Evolutionary conservation across 2,113 vertebrate genomes (phyloP).

Genomic region (Limnothrissa miodon): DNA sequence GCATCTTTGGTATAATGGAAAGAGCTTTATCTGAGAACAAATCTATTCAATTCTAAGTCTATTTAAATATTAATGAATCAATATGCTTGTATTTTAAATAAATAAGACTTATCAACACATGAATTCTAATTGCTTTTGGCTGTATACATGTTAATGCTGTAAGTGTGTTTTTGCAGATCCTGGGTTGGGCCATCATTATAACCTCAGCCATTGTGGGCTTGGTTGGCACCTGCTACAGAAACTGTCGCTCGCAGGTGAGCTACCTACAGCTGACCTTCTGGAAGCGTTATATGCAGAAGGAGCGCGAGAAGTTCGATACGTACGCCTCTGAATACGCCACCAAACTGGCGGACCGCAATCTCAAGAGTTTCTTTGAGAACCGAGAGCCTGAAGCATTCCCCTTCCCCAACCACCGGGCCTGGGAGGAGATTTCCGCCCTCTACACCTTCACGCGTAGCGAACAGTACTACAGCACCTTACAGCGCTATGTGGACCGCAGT

Average conservation of each 20-base stretch:
- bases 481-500: slow-evolving; percentile 68
- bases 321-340: slow-evolving; percentile 61
- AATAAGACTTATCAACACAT: background rate
- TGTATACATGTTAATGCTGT: background rate
- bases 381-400: slow-evolving; percentile 54
- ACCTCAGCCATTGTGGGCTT: slow-evolving; percentile 45
- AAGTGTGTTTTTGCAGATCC: slow-evolving; percentile 56
- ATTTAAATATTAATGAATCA: background rate
- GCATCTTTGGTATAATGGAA: no score
- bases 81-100: background rate
- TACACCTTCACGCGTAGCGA: slow-evolving; percentile 66
- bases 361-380: slow-evolving; percentile 75
- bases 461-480: slow-evolving; percentile 74
- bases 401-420: slow-evolving; percentile 70
- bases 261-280: slow-evolving; percentile 75
- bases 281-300: slow-evolving; percentile 71
- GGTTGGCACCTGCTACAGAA: slow-evolving; percentile 64
- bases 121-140: background rate
- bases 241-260: slow-evolving; percentile 74
- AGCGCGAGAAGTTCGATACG: slow-evolving; percentile 65
- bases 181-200: slow-evolving; percentile 72
- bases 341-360: slow-evolving; percentile 71
- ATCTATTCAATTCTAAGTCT: background rate
- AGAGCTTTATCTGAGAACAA: background rate
- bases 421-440: slow-evolving; percentile 70